These are phyloP conservation scores for Caprella mutica DNA, from an alignment of 2,888 invertebrate species.

Conservation along the genomic window DNA sequence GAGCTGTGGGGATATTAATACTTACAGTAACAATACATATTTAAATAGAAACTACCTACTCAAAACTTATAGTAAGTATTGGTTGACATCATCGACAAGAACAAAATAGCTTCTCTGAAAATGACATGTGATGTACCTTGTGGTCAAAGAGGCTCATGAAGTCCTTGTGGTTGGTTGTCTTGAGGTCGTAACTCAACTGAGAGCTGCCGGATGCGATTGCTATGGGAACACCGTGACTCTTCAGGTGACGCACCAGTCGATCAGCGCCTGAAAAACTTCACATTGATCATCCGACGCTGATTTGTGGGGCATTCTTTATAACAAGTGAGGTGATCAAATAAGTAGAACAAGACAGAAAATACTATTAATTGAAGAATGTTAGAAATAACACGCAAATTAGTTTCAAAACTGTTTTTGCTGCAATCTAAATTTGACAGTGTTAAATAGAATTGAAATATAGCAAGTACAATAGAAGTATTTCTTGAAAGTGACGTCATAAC, in stretches of 20 bases:
- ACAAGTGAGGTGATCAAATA: not conserved
- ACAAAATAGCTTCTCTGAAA: no score
- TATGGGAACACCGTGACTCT: constrained; percentile 61
- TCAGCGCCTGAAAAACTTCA: constrained; percentile 55
- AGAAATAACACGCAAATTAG: not conserved
- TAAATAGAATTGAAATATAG: no score
- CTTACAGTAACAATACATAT: no score
- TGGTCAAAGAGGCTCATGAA: constrained; percentile 60
- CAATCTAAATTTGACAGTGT: no score
- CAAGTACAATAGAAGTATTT: no score
- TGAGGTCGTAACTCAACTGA: constrained; percentile 56
- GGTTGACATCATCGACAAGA: no score
- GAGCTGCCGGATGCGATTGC: constrained; percentile 80
- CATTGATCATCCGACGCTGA: not conserved
- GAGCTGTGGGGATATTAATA: no score
- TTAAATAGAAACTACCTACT: no score
- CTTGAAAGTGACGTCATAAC: no score
- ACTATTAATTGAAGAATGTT: constrained; percentile 22
- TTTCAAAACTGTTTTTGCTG: no score
- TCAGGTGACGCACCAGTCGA: constrained; percentile 61
- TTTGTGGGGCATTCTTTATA: not conserved
- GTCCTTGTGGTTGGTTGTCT: constrained; percentile 53
- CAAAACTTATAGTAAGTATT: no score
- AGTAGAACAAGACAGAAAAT: constrained; percentile 14
- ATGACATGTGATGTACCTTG: no score